Base-by-base conservation (phyloP, 2,888 invertebrate genomes). In the Desoria tigrina region DNA sequence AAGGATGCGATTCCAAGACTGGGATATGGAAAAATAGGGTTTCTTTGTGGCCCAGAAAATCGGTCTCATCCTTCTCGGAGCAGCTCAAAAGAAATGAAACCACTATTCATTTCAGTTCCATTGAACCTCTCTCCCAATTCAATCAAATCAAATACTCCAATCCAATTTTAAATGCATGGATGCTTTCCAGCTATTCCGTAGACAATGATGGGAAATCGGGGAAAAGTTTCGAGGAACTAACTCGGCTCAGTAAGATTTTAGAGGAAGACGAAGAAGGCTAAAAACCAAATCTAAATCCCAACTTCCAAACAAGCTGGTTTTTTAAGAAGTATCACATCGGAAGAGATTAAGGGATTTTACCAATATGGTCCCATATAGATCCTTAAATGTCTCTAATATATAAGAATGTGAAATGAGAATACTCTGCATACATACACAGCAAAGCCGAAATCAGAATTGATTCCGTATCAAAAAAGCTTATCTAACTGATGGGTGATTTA, bases 91-190 rank as follows among this genome's bases (percentile, higher is more conserved):
- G 45, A 62, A 58, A 56, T 27, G 42, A 62, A 62, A 56, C 62
- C 56, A 62, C 62, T 58, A 65, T 65, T 65, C 65, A 65, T 55
- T 64, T 64, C 64, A 59, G 54, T 58, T 55, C 65, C 59, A 65
- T 65, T 65, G 65, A 60, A 60, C 42, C 45, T 53, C 53, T 32
- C 21, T 21, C 42, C n/a, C 53, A 65, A 60, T 60, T 59, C 65
- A 55, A 65, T 63, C 63, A 63, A 57, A 63, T 63, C 57, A 51
- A 63, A 55, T 62, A 55, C 62, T 45, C 11, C 55, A 62, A 58
- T 65, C 65, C 60, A 60, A 60, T 65, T 65, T 60, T 54, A 59
- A 54, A 65, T 65, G 65, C 65, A 60, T 65, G 60, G 45, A 28
- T 60, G 65, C 59, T 49, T 39, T 42, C 28, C 24, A 54, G 65